Conservation (phyloP, 2,888 invertebrate genomes). For the Oscheius myriophilus region DNA sequence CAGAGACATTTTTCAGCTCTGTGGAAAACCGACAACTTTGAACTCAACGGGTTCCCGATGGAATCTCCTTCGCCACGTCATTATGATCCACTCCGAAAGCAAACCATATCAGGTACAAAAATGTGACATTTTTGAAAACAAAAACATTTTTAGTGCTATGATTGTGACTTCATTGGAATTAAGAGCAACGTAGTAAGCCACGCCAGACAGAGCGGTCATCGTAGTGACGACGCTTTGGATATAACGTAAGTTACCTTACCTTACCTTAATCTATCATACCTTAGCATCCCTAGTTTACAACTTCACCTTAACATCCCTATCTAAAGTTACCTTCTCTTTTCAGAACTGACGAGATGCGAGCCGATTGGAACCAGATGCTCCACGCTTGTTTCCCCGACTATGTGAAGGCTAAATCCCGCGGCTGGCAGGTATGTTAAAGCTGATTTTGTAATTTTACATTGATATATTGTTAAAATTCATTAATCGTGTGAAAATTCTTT, state of each 20-base stretch:
- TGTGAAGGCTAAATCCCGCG: conserved; percentile 51
- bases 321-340: conserved; percentile 3
- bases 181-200: conserved; percentile 54
- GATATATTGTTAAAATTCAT: not conserved
- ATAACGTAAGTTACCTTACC: conserved; percentile 41
- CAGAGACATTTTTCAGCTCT: conserved; percentile 32
- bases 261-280: not conserved
- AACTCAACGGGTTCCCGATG: conserved; percentile 55
- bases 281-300: not conserved
- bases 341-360: conserved; percentile 55
- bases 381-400: conserved; percentile 57
- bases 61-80: conserved; percentile 54
- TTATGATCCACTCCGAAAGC: conserved; percentile 56
- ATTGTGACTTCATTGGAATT: conserved; percentile 56
- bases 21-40: conserved; percentile 53
- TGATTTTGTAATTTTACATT: not conserved
- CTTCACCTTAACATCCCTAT: not conserved
- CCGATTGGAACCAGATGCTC: conserved; percentile 49
- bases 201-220: conserved; percentile 49
- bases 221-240: conserved; percentile 50
- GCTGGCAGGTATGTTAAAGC: conserved; percentile 41
- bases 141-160: conserved; percentile 39
- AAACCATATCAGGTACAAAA: conserved; percentile 45
- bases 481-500: not conserved
- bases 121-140: not conserved